Percentiles rank a stretch among this genome's conserved stretches.
These are phyloP conservation scores for Sturnus vulgaris DNA, from an alignment of 2,113 vertebrate species.

Conservation along the genomic window DNA sequence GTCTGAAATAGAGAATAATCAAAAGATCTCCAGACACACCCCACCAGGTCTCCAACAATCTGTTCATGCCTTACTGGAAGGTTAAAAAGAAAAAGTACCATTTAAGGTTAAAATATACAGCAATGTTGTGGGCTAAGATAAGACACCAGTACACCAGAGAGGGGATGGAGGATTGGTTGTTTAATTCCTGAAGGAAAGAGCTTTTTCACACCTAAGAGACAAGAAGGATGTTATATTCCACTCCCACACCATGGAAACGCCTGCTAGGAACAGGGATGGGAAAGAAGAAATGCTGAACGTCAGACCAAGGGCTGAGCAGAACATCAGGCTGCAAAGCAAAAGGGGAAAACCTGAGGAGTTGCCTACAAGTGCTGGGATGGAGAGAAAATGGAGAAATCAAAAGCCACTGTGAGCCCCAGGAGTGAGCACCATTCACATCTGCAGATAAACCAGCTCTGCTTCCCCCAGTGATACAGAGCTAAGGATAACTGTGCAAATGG, in stretches of 20 bases:
- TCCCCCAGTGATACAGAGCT: neutral
- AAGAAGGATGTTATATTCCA: neutral
- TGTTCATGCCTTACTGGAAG: neutral
- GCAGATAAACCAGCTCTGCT: neutral
- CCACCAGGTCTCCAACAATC: neutral
- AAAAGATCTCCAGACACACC: neutral
- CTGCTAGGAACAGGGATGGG: neutral
- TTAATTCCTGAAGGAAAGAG: neutral
- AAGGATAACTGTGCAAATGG: neutral
- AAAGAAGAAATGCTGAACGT: neutral
- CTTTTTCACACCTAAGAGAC: neutral
- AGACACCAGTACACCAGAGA: neutral
- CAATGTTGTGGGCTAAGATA: neutral
- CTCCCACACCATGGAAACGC: neutral
- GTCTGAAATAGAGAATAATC: neutral
- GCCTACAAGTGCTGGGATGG: neutral
- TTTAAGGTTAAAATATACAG: neutral
- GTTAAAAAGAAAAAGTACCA: neutral
- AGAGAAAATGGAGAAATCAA: neutral
- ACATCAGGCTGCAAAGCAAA: neutral
- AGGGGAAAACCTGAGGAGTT: neutral
- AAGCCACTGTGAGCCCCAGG: neutral
- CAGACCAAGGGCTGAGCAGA: neutral
- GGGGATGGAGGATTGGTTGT: neutral
- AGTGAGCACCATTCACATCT: fast-evolving